A percentile compares a stretch with the other conserved stretches of the same genome.
Conservation (phyloP, 2,113 vertebrate genomes). For the Bos indicus region DNA sequence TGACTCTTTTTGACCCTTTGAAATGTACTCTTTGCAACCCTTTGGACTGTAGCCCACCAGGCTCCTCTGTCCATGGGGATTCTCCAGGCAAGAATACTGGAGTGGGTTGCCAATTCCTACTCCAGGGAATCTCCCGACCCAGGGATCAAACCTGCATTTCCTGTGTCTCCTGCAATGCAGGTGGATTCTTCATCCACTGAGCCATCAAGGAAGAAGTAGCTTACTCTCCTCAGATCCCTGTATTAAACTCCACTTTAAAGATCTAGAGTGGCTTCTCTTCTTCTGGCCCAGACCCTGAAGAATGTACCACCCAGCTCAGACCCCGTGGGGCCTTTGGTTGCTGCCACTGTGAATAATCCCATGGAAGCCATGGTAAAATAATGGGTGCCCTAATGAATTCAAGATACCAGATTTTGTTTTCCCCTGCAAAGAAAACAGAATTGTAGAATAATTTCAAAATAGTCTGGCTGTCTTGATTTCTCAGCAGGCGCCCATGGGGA, state of each 20-base stretch:
- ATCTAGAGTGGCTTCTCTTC: not conserved
- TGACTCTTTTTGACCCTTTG: not conserved
- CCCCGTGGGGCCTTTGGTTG: not conserved
- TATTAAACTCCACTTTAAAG: not conserved
- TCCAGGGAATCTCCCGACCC: not conserved
- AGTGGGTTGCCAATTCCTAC: not conserved
- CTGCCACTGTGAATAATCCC: not conserved
- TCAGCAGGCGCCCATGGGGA: not conserved
- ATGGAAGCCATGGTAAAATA: not conserved
- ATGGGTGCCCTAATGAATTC: not conserved
- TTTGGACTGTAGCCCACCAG: not conserved
- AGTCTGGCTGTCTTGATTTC: conserved; percentile 37
- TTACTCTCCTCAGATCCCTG: not conserved
- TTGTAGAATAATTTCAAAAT: conserved; percentile 36
- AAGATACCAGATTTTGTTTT: not conserved
- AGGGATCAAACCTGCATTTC: not conserved
- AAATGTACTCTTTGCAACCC: not conserved
- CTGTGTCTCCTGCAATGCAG: not conserved
- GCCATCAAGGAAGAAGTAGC: not conserved
- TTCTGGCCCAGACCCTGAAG: not conserved
- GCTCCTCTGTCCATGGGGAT: not conserved
- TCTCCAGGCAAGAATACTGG: not conserved
- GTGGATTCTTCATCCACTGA: not conserved
- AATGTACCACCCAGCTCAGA: not conserved
- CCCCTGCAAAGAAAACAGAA: not conserved